Percentiles rank a stretch among this genome's conserved stretches.
Evolutionary conservation across 1,140 invertebrate genomes (phyloP).

Genomic region (Brachionus paranguensis): DNA sequence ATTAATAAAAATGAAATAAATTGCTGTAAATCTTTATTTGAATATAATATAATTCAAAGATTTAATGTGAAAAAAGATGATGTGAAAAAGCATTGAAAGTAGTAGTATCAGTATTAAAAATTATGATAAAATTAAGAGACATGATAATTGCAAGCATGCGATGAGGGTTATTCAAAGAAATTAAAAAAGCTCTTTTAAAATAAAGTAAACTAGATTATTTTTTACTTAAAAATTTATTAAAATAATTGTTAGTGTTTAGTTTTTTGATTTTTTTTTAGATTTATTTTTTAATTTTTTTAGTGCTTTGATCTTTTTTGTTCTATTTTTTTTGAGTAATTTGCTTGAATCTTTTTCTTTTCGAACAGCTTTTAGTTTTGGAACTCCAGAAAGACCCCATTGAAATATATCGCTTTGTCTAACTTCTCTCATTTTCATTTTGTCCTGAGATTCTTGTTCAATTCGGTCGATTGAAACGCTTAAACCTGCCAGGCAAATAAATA

Average conservation of each 20-base stretch:
- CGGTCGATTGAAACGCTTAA: not conserved
- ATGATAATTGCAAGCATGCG: no score
- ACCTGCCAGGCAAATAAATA: not conserved
- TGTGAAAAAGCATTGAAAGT: no score
- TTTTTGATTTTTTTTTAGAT: not conserved
- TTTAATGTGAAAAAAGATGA: no score
- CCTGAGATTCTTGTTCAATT: not conserved
- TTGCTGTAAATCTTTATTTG: no score
- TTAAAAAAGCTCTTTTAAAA: no score
- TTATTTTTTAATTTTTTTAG: not conserved
- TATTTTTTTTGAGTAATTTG: not conserved
- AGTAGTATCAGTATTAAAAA: no score
- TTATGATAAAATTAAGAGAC: no score
- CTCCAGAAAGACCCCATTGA: not conserved
- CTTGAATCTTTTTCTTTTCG: not conserved
- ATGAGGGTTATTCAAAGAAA: no score
- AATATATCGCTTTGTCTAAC: not conserved
- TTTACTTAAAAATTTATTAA: no score
- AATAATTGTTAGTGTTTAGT: not conserved
- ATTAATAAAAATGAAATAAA: no score
- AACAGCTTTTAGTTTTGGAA: not conserved
- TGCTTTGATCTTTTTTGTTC: not conserved
- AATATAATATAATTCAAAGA: no score
- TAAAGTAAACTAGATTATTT: no score
- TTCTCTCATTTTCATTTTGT: not conserved